Conservation (phyloP, 1,140 invertebrate species). For the Drosophila miranda region DNA sequence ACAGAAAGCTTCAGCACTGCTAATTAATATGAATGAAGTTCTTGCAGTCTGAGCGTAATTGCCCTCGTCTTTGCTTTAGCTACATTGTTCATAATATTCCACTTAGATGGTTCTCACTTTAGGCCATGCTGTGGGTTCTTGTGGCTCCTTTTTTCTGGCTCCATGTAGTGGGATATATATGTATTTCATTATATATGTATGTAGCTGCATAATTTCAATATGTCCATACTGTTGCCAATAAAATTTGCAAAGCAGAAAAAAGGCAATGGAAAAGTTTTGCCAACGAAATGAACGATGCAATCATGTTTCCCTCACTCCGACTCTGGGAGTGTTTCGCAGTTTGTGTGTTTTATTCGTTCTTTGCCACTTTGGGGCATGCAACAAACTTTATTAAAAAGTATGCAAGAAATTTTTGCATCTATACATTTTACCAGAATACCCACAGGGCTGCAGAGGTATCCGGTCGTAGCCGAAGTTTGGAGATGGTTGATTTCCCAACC, state of each 20-base stretch:
- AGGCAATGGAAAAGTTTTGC: constrained; percentile 56
- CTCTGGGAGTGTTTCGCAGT: constrained; percentile 14
- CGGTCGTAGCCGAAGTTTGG: constrained; percentile 25
- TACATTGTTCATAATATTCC: constrained; percentile 37
- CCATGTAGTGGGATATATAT: neutral
- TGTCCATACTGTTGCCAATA: constrained; percentile 68
- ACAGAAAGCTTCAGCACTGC: constrained; percentile 10
- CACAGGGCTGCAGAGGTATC: constrained; percentile 28
- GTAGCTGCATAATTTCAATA: constrained; percentile 49
- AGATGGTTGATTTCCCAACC: constrained; percentile 7
- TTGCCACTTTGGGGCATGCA: constrained; percentile 68
- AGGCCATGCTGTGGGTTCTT: constrained; percentile 8
- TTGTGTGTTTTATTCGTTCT: constrained; percentile 49
- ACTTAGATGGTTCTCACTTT: constrained; percentile 22
- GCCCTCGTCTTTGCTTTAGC: constrained; percentile 15
- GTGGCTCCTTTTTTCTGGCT: neutral
- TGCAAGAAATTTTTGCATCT: constrained; percentile 68
- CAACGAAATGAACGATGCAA: constrained; percentile 52
- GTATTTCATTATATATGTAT: constrained; percentile 46
- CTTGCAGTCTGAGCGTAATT: constrained; percentile 22
- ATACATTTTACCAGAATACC: constrained; percentile 37
- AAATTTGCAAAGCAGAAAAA: constrained; percentile 51
- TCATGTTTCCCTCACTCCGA: constrained; percentile 31
- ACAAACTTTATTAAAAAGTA: constrained; percentile 78
- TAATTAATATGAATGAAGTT: constrained; percentile 43